These are phyloP conservation scores for Lysandra bellargus DNA, from an alignment of 2,888 invertebrate genomes.

Conservation along the genomic window DNA sequence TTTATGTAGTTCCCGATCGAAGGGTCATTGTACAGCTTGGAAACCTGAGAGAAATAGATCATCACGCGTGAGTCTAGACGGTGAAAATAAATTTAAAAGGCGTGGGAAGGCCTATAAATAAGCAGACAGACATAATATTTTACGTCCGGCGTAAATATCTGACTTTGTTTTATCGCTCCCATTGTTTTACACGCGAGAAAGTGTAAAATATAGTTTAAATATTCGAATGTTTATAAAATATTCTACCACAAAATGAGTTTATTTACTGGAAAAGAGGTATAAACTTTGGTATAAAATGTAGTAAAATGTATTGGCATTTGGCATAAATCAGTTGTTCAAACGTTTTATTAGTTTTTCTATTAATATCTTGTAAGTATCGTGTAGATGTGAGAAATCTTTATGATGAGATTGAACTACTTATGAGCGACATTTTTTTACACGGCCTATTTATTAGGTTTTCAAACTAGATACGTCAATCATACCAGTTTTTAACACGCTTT, in stretches of 20 bases:
- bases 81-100: constrained; percentile 14
- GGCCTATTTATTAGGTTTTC: background rate
- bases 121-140: constrained; percentile 19
- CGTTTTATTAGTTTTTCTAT: background rate
- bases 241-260: background rate
- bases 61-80: constrained; percentile 3
- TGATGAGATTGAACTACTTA: background rate
- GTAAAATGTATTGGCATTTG: background rate
- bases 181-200: constrained; percentile 2
- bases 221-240: background rate
- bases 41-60: constrained; percentile 72
- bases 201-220: background rate
- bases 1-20: constrained; percentile 95
- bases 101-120: constrained; percentile 19
- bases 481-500: too few species aligned
- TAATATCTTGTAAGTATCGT: background rate
- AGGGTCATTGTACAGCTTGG: constrained; percentile 91
- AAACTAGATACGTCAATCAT: background rate
- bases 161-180: constrained; percentile 19
- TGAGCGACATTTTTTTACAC: background rate
- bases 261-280: background rate
- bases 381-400: background rate
- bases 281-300: background rate
- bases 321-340: background rate
- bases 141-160: constrained; percentile 30